These are phyloP conservation scores for Tapera naevia DNA, from an alignment of 2,797 vertebrate genomes.

Conservation along the genomic window DNA sequence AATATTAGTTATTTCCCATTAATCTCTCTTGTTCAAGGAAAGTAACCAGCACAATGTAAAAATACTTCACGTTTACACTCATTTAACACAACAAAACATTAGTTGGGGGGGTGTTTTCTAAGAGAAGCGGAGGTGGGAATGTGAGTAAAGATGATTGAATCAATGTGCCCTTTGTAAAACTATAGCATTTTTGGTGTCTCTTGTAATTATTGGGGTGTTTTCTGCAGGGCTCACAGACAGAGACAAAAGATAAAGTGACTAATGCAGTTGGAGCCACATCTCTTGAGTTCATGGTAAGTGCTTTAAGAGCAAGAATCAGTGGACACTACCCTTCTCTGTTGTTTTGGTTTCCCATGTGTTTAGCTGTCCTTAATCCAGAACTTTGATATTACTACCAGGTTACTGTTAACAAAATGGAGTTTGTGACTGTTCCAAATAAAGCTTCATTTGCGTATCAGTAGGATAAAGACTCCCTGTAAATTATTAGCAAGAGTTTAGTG, in stretches of 20 bases:
- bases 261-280: not conserved
- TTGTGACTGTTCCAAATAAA: not conserved
- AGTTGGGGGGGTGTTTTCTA: not conserved
- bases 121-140: not conserved
- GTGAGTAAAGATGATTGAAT: not conserved
- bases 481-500: not conserved
- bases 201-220: not conserved
- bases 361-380: not conserved
- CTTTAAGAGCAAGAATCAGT: not conserved
- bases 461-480: not conserved
- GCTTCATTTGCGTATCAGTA: not conserved
- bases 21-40: not conserved
- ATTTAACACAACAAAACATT: not conserved
- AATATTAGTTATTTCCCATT: not conserved
- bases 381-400: not conserved
- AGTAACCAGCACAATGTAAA: not conserved
- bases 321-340: fast-evolving
- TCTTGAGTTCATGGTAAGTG: not conserved
- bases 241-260: not conserved
- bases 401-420: no score
- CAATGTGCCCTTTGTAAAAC: not conserved
- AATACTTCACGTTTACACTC: not conserved
- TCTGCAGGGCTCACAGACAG: not conserved
- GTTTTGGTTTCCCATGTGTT: not conserved
- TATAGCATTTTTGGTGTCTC: not conserved